Conservation (phyloP, 2,888 invertebrate species). For the Heliconius aoede region DNA sequence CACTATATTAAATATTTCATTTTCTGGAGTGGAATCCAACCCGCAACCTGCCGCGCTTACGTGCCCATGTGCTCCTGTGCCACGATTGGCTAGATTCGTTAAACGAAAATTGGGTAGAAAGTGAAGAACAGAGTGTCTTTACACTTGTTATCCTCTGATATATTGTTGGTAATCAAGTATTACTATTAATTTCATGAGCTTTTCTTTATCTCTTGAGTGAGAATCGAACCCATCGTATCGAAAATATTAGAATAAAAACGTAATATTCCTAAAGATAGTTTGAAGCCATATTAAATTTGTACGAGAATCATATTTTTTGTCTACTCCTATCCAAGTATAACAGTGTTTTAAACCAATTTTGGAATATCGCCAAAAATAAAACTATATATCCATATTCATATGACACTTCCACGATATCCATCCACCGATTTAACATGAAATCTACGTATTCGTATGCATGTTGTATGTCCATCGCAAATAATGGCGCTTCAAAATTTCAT, state of each 20-base stretch:
- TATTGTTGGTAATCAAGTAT: no score
- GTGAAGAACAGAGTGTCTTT: no score
- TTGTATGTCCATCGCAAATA: conserved; percentile 33
- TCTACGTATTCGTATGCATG: conserved; percentile 42
- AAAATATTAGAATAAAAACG: not conserved
- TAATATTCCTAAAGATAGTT: not conserved
- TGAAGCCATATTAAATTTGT: not conserved
- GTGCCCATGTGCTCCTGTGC: no score
- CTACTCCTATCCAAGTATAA: conserved; percentile 1
- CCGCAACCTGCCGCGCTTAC: no score
- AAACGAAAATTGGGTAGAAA: no score
- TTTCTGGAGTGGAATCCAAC: no score
- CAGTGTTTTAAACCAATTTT: conserved; percentile 21
- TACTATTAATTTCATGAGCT: no score
- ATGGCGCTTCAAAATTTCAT: conserved; percentile 21
- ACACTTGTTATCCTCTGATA: no score
- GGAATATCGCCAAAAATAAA: conserved; percentile 26
- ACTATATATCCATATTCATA: conserved; percentile 34
- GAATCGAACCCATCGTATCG: not conserved
- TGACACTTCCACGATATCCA: conserved; percentile 30
- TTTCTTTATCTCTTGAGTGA: not conserved
- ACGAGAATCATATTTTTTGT: not conserved
- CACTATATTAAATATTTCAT: no score
- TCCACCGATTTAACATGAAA: conserved; percentile 33
- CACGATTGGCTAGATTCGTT: no score